Base-by-base conservation (phyloP, 2,888 invertebrate genomes). In the Campopleginae sp. region DNA sequence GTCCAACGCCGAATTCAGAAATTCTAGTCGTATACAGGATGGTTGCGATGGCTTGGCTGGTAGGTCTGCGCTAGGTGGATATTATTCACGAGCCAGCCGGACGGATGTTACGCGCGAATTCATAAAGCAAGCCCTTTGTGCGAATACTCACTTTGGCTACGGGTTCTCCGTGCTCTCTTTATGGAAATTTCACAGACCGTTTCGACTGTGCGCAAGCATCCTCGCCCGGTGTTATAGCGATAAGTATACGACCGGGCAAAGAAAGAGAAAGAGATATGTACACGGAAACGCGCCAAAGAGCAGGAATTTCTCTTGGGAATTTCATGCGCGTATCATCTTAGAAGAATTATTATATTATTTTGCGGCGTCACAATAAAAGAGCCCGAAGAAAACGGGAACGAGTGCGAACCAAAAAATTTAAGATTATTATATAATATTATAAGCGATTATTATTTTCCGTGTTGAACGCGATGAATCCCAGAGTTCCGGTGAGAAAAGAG, bases 101-200 rank as follows among this genome's bases (percentile, higher is more conserved):
- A 91, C 90, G 91, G 91, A 92, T 92, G 91, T 90, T 90, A 91
- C 90, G 82, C 75, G 91, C 90, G 90, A 92, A 93, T 92, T 93
- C 93, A 92, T 92, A 92, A 92, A 92, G 91, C 91, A 90, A 80
- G 90, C 90, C 92, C 91, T 93, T 93, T 93, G 92, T 92, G 89
- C 90, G 90, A 90, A 91, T 91, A 91, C 84, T 86, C 81, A 85
- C 86, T 87, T 87, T 86, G 85, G 85, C 87, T 75, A 70, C 61
- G 80, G 77, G 65, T 63, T 76, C 80, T 88, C 89, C 86, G 86
- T 88, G 89, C 90, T 91, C 91, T 92, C 91, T 92, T 92, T 93
- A 92, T 92, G 92, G 90, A 92, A 92, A 93, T 93, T 92, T 91
- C 90, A 88, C 89, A 88, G 89, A 85, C 88, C 87, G 85, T 86